Percentiles rank a stretch among this genome's conserved stretches.
These are phyloP conservation scores for Varanus komodoensis DNA, from an alignment of 2,113 vertebrate species.

Conservation along the genomic window DNA sequence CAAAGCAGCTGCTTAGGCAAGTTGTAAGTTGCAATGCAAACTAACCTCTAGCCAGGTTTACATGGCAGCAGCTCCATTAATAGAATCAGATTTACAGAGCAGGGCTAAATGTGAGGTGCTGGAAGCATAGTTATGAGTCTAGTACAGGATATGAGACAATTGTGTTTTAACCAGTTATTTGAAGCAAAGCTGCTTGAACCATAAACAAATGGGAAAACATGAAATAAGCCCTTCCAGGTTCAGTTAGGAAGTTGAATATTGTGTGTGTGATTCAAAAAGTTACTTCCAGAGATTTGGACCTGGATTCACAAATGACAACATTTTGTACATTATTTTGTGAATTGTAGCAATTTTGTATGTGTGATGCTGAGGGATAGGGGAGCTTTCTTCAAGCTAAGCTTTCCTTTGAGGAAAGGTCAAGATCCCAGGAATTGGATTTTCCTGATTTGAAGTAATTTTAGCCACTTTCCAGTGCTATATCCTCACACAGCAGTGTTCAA, in stretches of 20 bases:
- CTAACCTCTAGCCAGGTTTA: not conserved
- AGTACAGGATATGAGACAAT: no score
- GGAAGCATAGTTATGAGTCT: no score
- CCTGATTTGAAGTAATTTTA: no score
- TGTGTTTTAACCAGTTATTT: not conserved
- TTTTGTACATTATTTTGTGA: not conserved
- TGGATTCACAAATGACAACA: not conserved
- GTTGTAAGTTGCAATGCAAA: not conserved
- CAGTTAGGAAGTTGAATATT: no score
- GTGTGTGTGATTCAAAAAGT: no score
- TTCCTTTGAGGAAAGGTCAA: not conserved
- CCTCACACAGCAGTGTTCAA: no score
- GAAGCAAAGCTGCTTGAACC: not conserved
- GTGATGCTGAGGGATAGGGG: not conserved
- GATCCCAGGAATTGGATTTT: not conserved
- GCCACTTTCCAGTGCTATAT: no score
- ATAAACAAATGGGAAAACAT: not conserved
- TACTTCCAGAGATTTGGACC: no score
- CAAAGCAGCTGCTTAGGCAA: not conserved
- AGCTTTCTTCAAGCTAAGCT: no score
- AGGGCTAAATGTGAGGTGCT: not conserved
- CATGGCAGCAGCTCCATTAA: not conserved
- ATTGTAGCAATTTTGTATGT: not conserved
- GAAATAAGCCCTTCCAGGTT: not conserved
- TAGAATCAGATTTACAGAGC: not conserved